Evolutionary conservation across 1,140 invertebrate genomes (phyloP), one percentile per base, ranked within the genome.

Genomic region (Sitobion miscanthi): DNA sequence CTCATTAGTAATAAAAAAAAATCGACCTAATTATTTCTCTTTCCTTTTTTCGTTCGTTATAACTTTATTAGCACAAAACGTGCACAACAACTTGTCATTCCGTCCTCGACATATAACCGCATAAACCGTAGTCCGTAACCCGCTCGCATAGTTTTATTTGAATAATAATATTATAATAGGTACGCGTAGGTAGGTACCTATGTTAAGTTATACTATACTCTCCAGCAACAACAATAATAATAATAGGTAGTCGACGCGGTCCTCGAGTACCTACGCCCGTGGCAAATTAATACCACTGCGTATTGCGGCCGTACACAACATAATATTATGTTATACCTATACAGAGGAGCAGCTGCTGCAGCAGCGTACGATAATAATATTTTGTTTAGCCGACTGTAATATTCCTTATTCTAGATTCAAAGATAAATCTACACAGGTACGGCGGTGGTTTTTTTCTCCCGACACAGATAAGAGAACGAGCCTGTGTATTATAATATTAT

Each of bases 151-250:
- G n/a, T 77, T 35, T 35, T n/a, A 69, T n/a, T n/a, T n/a, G n/a
- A 77, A 77, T 69, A 54, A 69, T 69, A 54, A 69, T 69, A n/a
- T 77, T 69, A n/a, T 77, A 77, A 77, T 77, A n/a, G 62, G 14
- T 77, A 77, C 30, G 30, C 62, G 11, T 14, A 30, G 8, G 7
- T 62, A 77, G 8, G 7, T 62, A 77, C 62, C 30, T 77, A 54
- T 8, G 47, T 49, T 5, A 49, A 0, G 45, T 47, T 42, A 47
- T 17, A 52, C 11, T 21, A 54, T 54, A 77, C n/a, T 23, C 30
- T 30, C 5, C 30, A 77, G 62, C 30, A 77, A 69, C 11, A 62
- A 30, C 9, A 30, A 62, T 62, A 62, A 62, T 69, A 77, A 77
- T 77, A 77, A n/a, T 77, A 77, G 62, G 30, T 69, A 69, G 62